A percentile compares a stretch with the other conserved stretches of the same genome.
Conservation (phyloP, 2,888 invertebrate genomes). For the Diarsia rubi region DNA sequence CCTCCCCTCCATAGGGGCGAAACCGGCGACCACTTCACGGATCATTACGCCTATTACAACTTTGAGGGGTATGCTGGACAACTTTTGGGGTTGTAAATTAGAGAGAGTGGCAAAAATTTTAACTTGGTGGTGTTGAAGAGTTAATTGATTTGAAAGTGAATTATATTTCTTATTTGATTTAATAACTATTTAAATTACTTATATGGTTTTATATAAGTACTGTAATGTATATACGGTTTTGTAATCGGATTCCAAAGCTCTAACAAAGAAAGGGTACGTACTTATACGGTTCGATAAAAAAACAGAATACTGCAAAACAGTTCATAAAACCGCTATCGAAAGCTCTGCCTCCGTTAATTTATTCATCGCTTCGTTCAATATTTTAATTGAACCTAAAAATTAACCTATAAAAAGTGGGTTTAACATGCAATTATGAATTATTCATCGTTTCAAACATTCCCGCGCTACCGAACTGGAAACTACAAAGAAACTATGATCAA, state of each 20-base stretch:
- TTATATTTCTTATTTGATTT: not conserved
- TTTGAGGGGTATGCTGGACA: slow-evolving; percentile 63
- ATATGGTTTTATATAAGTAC: not conserved
- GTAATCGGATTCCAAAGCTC: not conserved
- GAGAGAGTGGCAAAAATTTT: slow-evolving; percentile 10
- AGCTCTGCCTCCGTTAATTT: slow-evolving; percentile 6
- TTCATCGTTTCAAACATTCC: slow-evolving; percentile 58
- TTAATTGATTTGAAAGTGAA: not conserved
- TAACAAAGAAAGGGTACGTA: not conserved
- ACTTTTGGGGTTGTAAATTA: slow-evolving; percentile 27
- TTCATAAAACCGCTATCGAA: not conserved
- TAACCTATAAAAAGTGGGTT: slow-evolving; percentile 39
- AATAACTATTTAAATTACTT: no score
- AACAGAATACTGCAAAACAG: not conserved
- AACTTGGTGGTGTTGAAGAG: not conserved
- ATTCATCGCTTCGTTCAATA: slow-evolving; percentile 18
- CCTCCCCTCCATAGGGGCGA: slow-evolving; percentile 20
- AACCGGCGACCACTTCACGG: slow-evolving; percentile 65
- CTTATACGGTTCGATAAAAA: not conserved
- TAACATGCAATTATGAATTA: slow-evolving; percentile 64
- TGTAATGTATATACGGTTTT: not conserved
- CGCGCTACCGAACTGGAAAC: slow-evolving; percentile 53
- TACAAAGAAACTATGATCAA: slow-evolving; percentile 70
- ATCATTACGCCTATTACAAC: slow-evolving; percentile 76
- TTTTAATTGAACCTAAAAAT: slow-evolving; percentile 13